Conservation (phyloP, 30 jellyfish, hydroid and myxozoan species). For the Aurelia sp. region DNA sequence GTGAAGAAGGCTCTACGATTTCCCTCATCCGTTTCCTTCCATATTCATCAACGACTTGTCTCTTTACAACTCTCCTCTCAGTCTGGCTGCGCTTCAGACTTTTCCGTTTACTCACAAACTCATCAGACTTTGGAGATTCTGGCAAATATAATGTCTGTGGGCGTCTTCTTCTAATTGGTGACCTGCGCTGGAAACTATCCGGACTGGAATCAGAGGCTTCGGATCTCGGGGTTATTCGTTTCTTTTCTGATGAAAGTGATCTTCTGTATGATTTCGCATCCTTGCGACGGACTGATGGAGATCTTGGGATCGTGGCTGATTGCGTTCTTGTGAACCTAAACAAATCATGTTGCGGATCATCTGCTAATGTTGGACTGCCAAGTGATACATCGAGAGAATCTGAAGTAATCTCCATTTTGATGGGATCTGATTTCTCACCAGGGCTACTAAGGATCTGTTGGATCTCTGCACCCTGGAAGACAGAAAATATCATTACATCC, state of each 20-base stretch:
- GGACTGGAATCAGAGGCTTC: constrained; percentile 19
- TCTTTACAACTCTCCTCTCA: constrained; percentile 72
- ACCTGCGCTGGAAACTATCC: neutral
- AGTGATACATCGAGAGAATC: constrained; percentile 28
- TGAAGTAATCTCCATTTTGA: neutral
- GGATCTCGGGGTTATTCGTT: neutral
- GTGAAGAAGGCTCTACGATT: constrained; percentile 73
- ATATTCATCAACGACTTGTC: constrained; percentile 80
- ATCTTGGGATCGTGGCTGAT: constrained; percentile 60
- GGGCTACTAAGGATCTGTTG: constrained; percentile 24
- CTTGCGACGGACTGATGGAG: constrained; percentile 51
- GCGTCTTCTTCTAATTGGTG: constrained; percentile 53
- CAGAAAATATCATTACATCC: no score
- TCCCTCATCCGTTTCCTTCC: constrained; percentile 83
- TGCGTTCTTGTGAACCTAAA: constrained; percentile 47
- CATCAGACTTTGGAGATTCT: constrained; percentile 25
- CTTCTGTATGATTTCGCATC: constrained; percentile 42
- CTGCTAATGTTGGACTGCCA: constrained; percentile 44
- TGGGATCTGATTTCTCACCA: constrained; percentile 24
- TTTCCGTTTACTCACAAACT: constrained; percentile 20
- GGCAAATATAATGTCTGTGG: constrained; percentile 48
- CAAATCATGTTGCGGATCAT: constrained; percentile 57
- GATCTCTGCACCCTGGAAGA: neutral
- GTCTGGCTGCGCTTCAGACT: constrained; percentile 73
- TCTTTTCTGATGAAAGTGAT: constrained; percentile 35